Percentiles rank a stretch among this genome's conserved stretches.
Evolutionary conservation across 1,140 invertebrate species (phyloP).

Genomic region (Leptopilina boulardi): DNA sequence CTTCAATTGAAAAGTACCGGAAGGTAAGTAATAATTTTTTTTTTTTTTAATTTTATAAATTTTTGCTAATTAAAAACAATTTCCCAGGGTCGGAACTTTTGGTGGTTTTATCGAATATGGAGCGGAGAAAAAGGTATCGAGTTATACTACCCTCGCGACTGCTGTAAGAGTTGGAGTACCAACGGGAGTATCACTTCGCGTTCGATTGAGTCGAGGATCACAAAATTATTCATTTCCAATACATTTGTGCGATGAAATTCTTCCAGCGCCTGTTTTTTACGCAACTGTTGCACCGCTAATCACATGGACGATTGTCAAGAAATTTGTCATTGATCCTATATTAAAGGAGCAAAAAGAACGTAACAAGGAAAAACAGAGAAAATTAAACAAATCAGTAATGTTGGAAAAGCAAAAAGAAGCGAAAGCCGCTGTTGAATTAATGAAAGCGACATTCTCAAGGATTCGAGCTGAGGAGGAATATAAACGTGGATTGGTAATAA

Average conservation of each 20-base stretch:
- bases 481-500: constrained; percentile 89
- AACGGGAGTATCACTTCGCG: constrained; percentile 90
- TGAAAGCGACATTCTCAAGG: constrained; percentile 88
- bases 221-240: constrained; percentile 94
- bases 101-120: constrained; percentile 93
- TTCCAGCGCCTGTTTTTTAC: constrained; percentile 94
- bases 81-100: constrained; percentile 87
- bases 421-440: constrained; percentile 88
- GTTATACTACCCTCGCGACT: constrained; percentile 91
- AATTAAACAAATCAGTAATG: constrained; percentile 85
- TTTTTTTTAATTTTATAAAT: background rate
- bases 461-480: constrained; percentile 86
- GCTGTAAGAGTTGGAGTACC: constrained; percentile 89
- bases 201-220: constrained; percentile 90
- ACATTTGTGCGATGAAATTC: constrained; percentile 91
- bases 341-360: constrained; percentile 84
- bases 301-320: constrained; percentile 88
- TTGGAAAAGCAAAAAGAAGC: constrained; percentile 89
- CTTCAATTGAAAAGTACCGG: constrained; percentile 80
- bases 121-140: constrained; percentile 93
- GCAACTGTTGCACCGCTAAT: constrained; percentile 91
- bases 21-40: constrained; percentile 30
- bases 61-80: too few species aligned
- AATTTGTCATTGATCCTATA: constrained; percentile 92
- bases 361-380: constrained; percentile 85